Base-by-base conservation (phyloP, 1,140 invertebrate species). In the Penaeus chinensis region DNA sequence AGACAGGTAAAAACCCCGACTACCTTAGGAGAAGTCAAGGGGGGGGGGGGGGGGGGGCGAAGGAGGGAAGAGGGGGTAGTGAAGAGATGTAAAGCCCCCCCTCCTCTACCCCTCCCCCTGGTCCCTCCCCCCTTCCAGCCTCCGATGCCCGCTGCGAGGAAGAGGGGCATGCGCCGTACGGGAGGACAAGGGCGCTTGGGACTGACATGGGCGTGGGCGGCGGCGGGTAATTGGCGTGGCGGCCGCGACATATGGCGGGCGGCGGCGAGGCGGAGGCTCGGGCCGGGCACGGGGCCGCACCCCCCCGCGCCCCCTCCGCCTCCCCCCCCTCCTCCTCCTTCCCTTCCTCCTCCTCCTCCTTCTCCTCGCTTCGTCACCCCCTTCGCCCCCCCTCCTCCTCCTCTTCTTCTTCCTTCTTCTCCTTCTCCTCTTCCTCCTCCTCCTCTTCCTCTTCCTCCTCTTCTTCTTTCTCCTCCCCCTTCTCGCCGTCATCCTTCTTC, bases 1-100 rank as follows among this genome's bases (percentile, higher is more conserved):
- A 54, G 71, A 84, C 69, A 84, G 83, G 83, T 84, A 84, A 84
- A 84, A 84, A 84, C 19, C 54, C 74, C 62, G 32, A 77, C 69
- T 77, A 77, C 69, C 83, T 84, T 61, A 84, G 71, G 69, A 77
- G 82, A 84, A 69, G 65, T 84, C 82, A 69, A 47, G 66, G 61
- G 65, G 82, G 71, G 63, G 60, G 22, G 63, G 19, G 37, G 61
- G n/a, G 65, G 60, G 2, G 8, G 37, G 32, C 63, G 32, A 16
- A 62, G 66, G 66, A n/a, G 61, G 71, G 82, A 83, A 71, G 82
- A 47, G 65, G 62, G 61, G 42, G 63, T n/a, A 13, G 32, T 18
- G 32, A 42, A 18, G 85, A 54, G 54, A 54, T 54, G 54, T 54
- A 54, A 54, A 54, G 54, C 54, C 16, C 54, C 54, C 54, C 54